A percentile compares a stretch with the other conserved stretches of the same genome.
These are phyloP conservation scores for Incurvaria masculella DNA, from an alignment of 2,888 invertebrate genomes.

Conservation along the genomic window DNA sequence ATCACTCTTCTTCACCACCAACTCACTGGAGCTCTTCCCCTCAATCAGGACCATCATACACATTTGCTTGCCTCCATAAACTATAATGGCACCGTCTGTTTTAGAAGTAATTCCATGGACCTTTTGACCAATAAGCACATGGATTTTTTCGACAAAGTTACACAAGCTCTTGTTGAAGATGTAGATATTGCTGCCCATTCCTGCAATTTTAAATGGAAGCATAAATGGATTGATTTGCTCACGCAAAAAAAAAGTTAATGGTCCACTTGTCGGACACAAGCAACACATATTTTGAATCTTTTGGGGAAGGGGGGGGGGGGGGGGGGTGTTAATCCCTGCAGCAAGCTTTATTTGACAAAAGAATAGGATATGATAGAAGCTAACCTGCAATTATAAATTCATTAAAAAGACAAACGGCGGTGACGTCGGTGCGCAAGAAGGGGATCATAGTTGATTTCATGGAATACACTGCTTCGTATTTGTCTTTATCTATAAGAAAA, in stretches of 20 bases:
- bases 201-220: conserved; percentile 36
- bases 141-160: conserved; percentile 22
- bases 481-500: too few species aligned
- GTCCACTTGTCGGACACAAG: conserved; percentile 1
- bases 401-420: conserved; percentile 42
- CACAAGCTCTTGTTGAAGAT: conserved; percentile 26
- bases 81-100: conserved; percentile 29
- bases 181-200: conserved; percentile 49
- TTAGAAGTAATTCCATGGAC: conserved; percentile 52
- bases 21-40: conserved; percentile 5
- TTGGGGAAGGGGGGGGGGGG: too few species aligned
- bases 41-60: conserved; percentile 25
- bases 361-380: too few species aligned
- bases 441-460: too few species aligned
- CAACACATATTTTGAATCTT: background rate
- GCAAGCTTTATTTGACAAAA: too few species aligned
- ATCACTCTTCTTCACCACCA: conserved; percentile 15
- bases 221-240: too few species aligned
- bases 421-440: conserved; percentile 38
- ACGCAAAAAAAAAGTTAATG: background rate
- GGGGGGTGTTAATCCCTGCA: too few species aligned
- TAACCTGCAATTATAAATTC: conserved; percentile 47
- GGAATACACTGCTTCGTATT: too few species aligned
- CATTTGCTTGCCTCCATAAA: conserved; percentile 58
- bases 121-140: conserved; percentile 46